Evolutionary conservation across 2,888 invertebrate genomes (phyloP).

Genomic region (Branchellion lobata): DNA sequence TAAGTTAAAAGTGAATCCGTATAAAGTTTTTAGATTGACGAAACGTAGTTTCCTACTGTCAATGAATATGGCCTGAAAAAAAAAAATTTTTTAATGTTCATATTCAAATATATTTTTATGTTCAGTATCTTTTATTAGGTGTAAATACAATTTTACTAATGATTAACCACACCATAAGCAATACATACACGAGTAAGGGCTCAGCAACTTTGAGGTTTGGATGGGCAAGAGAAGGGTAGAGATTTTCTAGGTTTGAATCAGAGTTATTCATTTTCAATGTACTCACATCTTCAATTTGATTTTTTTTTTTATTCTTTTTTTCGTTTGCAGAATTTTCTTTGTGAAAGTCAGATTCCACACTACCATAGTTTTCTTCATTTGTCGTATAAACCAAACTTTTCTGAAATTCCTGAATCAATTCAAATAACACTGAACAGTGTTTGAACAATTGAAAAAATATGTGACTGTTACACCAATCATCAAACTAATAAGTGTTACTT

Average conservation of each 20-base stretch:
- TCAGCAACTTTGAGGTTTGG: not conserved
- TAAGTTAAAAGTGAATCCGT: too few relatives aligned
- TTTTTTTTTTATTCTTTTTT: not conserved
- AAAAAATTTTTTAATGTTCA: too few relatives aligned
- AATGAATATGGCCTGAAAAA: too few relatives aligned
- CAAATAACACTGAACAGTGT: not conserved
- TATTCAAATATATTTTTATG: too few relatives aligned
- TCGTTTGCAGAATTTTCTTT: not conserved
- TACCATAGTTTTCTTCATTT: too few relatives aligned
- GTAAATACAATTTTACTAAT: too few relatives aligned
- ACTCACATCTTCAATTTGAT: not conserved
- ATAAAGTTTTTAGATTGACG: too few relatives aligned
- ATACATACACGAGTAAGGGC: constrained; percentile 2
- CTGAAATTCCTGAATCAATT: too few relatives aligned
- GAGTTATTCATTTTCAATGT: not conserved
- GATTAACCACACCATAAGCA: too few relatives aligned
- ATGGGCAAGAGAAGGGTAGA: not conserved
- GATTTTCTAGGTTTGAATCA: not conserved
- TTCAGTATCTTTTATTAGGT: not conserved
- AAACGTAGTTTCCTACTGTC: too few relatives aligned
- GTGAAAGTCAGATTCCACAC: not conserved
- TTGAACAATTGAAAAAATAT: not conserved
- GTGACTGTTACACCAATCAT: not conserved
- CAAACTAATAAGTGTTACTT: not conserved
- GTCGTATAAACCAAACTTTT: too few relatives aligned